These are phyloP conservation scores for Delphinapterus leucas DNA, from an alignment of 2,113 vertebrate genomes.

Conservation along the genomic window DNA sequence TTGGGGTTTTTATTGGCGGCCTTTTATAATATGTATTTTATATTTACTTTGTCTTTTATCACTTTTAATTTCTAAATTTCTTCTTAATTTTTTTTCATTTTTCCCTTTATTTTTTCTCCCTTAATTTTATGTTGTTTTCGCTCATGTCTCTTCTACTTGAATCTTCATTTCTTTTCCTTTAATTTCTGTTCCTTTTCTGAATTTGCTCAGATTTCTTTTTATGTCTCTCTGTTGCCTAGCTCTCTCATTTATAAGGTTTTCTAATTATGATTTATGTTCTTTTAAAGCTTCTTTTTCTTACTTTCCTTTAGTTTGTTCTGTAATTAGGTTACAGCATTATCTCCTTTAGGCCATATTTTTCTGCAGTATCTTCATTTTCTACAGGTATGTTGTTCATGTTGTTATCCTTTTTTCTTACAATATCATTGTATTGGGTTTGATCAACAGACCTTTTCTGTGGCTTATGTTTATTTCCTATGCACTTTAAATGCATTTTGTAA, in stretches of 20 bases:
- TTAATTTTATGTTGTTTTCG: not conserved
- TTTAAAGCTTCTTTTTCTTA: not conserved
- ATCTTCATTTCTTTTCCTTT: not conserved
- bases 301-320: not conserved
- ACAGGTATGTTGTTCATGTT: not conserved
- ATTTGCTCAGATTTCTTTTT: not conserved
- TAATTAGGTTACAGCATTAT: not conserved
- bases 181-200: not conserved
- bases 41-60: not conserved
- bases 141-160: not conserved
- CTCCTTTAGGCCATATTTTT: not conserved
- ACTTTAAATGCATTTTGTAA: constrained; percentile 30
- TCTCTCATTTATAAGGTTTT: not conserved
- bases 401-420: not conserved
- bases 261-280: not conserved
- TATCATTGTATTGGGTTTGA: not conserved
- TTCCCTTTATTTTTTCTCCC: not conserved
- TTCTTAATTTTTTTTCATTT: not conserved
- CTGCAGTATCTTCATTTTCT: constrained; percentile 23
- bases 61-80: not conserved
- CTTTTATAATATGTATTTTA: too few species aligned
- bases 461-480: constrained; percentile 11
- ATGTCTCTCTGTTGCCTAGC: not conserved
- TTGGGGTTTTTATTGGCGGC: not conserved
- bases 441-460: not conserved